Base-by-base conservation (phyloP, 2,888 invertebrate species). In the Chaitophorus viminalis region DNA sequence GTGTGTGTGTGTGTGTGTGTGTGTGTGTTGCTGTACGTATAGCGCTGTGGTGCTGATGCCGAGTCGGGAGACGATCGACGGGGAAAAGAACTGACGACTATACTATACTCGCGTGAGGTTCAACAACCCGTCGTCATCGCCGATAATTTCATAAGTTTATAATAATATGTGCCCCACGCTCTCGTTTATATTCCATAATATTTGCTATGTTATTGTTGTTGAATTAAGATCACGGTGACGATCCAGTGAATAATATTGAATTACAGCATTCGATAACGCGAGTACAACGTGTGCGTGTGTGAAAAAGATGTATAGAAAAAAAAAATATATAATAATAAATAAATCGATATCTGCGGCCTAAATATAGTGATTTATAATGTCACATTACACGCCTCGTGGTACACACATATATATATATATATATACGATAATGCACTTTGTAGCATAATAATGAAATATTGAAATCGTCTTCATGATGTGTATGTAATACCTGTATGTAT, bases 61-160 rank as follows among this genome's bases (percentile, higher is more conserved):
- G 52, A n/a, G 68, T 68, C 75, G 65, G 70, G 65, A 85, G 82
- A 74, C 72, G 72, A 78, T 14, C 72, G 72, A 78, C 46, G 46
- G 46, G 14, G 46, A 78, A 54, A 82, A 76, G 84, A 76, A 60
- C 76, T 39, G 84, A 76, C 76, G 52, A 25, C 76, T 68, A n/a
- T n/a, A n/a, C n/a, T n/a, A n/a, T n/a, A 31, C 68, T 65, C 65
- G 74, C 52, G 65, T 68, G 70, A 78, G 86, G 86, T 87, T 87
- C 86, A 87, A 87, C 86, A 87, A 87, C 86, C 86, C 86, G 79
- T 74, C 76, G 65, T 36, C 86, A 72, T 74, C 76, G 65, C 39
- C 74, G 79, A 81, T 81, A 74, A 87, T 79, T 87, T 87, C 46
- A 87, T 70, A 31, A 81, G 72, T 79, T 87, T 74, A 77, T 33